Percentiles rank a stretch among this genome's conserved stretches.
Evolutionary conservation across 2,113 vertebrate genomes (phyloP).

Genomic region (Typhlomys cinereus): DNA sequence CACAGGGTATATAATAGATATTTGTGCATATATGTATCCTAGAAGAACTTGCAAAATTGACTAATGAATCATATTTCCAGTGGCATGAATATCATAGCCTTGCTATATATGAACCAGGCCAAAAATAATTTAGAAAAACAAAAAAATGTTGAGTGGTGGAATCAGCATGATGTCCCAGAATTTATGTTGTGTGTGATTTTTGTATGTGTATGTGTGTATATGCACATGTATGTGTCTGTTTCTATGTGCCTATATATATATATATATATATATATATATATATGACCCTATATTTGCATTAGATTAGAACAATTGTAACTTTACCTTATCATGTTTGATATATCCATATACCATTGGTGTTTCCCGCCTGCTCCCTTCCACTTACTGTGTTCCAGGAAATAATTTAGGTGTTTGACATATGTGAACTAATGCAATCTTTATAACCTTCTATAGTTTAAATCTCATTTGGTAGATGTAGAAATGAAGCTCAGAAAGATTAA

Average conservation of each 20-base stretch:
- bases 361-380: too few relatives aligned
- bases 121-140: constrained; percentile 11
- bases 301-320: background rate
- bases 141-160: background rate
- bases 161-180: background rate
- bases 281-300: background rate
- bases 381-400: background rate
- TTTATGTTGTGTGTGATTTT: constrained; percentile 13
- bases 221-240: too few relatives aligned
- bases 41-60: background rate
- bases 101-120: background rate
- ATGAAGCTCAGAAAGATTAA: background rate
- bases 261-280: too few relatives aligned
- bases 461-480: constrained; percentile 23
- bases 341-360: background rate
- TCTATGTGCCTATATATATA: too few relatives aligned
- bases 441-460: background rate
- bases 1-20: background rate
- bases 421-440: background rate
- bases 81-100: background rate
- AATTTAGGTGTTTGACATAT: background rate
- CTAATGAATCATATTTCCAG: background rate
- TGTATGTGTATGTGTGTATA: too few relatives aligned
- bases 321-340: background rate
- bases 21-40: background rate